phyloP scores from a whole-genome alignment of 2,797 vertebrate genomes.

The Percopsis omiscomaycus region DNA sequence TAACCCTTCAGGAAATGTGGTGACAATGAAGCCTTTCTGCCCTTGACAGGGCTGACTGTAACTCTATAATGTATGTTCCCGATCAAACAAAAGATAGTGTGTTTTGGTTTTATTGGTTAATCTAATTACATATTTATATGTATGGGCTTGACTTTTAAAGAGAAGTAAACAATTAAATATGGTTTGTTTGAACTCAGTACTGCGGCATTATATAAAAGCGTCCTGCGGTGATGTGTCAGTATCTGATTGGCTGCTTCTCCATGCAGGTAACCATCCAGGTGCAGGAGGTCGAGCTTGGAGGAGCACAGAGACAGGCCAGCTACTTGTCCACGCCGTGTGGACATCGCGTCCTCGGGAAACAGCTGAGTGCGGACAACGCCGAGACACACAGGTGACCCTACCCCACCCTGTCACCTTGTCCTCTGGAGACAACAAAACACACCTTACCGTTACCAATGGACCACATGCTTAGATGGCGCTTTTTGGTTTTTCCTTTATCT shows the following conservation, averaged over 20 bases:
- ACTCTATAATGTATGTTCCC: no score
- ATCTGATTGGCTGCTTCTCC: constrained; percentile 29
- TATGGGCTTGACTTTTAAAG: no score
- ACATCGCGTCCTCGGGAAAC: constrained; percentile 94
- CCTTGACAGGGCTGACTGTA: no score
- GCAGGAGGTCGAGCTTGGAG: constrained; percentile 84
- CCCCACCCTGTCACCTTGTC: constrained; percentile 27
- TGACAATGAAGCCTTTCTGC: no score
- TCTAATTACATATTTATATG: no score
- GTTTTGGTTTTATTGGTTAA: no score
- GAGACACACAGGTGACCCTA: constrained; percentile 92
- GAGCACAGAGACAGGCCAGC: constrained; percentile 75
- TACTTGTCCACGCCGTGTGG: constrained; percentile 85
- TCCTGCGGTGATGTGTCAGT: not conserved
- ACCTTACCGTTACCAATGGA: not conserved
- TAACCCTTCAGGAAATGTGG: no score
- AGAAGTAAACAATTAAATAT: no score
- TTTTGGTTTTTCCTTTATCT: no score
- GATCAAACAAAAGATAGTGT: no score
- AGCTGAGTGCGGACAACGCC: constrained; percentile 95
- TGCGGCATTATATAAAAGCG: not conserved
- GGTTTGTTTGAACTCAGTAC: no score
- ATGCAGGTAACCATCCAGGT: constrained; percentile 90
- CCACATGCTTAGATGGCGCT: no score
- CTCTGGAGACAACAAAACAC: constrained; percentile 19